Evolutionary conservation across 2,888 invertebrate species (phyloP), one percentile per base, ranked within the genome.

Genomic region (Brenthis ino): DNA sequence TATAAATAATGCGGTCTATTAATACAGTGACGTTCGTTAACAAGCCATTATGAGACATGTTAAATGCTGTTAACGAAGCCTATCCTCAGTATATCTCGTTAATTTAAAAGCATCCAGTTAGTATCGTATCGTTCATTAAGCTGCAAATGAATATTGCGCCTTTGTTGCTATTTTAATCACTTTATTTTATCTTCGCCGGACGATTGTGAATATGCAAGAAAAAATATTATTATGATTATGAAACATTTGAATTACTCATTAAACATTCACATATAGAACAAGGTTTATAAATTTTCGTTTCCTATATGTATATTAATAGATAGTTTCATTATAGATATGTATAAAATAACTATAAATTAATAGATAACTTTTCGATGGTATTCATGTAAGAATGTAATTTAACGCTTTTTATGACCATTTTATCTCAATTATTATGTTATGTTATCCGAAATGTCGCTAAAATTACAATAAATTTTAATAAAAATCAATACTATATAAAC

Each of bases 11-110:
- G 37, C 14, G 13, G 3, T 63, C 63, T 63, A 63, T 63, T 63
- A 63, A 63, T 63, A 63, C 43, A 63, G 37, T 53, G 63, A 43
- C 53, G 63, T 63, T 63, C 61, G 61, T 63, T 63, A 63, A 51
- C 61, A 63, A 53, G 50, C 37, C 51, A 63, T 63, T 53, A 63
- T 63, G 61, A 63, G 61, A 63, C 61, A 63, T 63, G 61, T 63
- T 63, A 63, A 63, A 53, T 37, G 53, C 37, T 58, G 58, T 58
- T 63, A 63, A 63, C 61, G 53, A 63, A 63, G 13, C 51, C 61
- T 63, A 63, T 63, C 61, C 51, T 37, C 37, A 14, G 63, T 63
- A 63, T 63, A 63, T 63, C 63, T 63, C 63, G 63, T 63, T 63
- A 43, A 63, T 37, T 63, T 53, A 63, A 63, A 63, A 63, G 53